These are phyloP conservation scores for Saguinus midas DNA, from an alignment of 2,113 vertebrate genomes.

Conservation along the genomic window DNA sequence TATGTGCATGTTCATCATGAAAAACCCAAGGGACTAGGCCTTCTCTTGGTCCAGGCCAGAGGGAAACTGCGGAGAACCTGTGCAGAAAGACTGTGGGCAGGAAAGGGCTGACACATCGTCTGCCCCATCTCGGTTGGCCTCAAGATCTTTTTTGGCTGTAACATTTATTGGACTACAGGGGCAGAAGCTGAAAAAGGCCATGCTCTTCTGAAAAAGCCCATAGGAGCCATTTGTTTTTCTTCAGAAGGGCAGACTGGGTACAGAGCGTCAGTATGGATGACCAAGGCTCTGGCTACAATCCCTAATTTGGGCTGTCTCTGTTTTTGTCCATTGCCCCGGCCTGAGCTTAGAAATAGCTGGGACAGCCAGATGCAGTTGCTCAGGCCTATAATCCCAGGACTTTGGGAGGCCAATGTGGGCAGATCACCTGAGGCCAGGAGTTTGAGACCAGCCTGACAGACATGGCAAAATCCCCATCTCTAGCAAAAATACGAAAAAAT, in stretches of 20 bases:
- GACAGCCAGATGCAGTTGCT: too few relatives aligned
- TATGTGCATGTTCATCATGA: neutral
- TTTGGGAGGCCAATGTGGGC: too few relatives aligned
- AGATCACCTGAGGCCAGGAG: too few relatives aligned
- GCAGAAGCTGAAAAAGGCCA: neutral
- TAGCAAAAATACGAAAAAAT: too few relatives aligned
- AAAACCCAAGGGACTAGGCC: neutral
- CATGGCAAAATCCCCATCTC: too few relatives aligned
- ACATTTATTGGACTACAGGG: neutral
- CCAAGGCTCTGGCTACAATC: neutral
- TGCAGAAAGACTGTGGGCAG: neutral
- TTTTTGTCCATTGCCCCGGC: neutral
- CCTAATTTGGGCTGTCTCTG: neutral
- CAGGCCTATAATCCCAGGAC: too few relatives aligned
- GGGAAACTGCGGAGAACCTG: neutral
- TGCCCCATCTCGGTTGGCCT: neutral
- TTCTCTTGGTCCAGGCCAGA: neutral
- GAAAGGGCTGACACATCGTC: neutral
- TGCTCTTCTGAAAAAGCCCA: neutral
- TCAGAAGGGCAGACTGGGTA: neutral
- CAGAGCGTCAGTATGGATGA: neutral
- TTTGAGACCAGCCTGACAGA: too few relatives aligned
- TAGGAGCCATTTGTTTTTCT: neutral
- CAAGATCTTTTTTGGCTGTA: neutral
- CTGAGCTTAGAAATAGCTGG: neutral